Evolutionary conservation across 64 coral and sea anemone species (phyloP).

Genomic region (Stylophora pistillata): DNA sequence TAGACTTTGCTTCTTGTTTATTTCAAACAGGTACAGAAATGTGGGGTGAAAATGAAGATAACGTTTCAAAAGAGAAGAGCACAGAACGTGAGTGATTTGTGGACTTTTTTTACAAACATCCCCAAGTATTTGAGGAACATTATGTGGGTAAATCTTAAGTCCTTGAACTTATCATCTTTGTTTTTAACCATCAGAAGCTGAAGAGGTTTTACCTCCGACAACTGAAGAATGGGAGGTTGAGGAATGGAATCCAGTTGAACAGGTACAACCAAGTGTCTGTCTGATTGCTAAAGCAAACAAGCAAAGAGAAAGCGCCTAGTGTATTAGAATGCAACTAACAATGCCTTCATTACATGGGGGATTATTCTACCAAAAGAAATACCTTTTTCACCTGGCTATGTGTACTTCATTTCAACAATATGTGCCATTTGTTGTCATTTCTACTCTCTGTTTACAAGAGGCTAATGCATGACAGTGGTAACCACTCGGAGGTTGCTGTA

Average conservation of each 20-base stretch:
- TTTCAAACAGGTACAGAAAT: constrained; percentile 48
- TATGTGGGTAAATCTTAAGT: neutral
- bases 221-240: constrained; percentile 79
- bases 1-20: neutral
- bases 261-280: neutral
- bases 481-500: neutral
- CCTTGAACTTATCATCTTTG: neutral
- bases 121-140: neutral
- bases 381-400: no score
- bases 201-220: constrained; percentile 19
- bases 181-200: neutral
- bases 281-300: no score
- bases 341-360: no score
- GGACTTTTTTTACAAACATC: neutral
- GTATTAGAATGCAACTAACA: neutral
- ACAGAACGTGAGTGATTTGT: constrained; percentile 25
- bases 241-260: constrained; percentile 57
- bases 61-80: neutral
- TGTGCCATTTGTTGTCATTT: no score
- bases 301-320: neutral
- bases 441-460: no score
- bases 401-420: no score
- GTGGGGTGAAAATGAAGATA: constrained; percentile 50
- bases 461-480: neutral
- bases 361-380: no score